Evolutionary conservation across 2,797 vertebrate species (phyloP).

Genomic region (Vespertilio murinus): DNA sequence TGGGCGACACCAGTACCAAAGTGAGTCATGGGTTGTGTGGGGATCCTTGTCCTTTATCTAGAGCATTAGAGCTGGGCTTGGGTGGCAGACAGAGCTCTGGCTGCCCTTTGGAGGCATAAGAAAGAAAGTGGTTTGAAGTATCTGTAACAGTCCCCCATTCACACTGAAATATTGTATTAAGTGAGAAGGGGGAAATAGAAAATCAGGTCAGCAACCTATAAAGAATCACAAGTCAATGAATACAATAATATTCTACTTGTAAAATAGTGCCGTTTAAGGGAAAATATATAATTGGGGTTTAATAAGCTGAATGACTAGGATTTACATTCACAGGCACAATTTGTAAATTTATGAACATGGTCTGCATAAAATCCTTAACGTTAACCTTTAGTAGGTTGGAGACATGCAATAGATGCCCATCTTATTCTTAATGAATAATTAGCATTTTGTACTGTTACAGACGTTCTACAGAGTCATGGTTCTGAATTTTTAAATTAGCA

Average conservation of each 20-base stretch:
- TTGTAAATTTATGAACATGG: conserved; percentile 34
- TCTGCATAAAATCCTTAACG: conserved; percentile 55
- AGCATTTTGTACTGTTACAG: conserved; percentile 13
- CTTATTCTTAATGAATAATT: conserved; percentile 44
- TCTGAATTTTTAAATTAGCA: conserved; percentile 50
- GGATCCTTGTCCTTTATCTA: background rate
- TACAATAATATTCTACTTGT: conserved; percentile 37
- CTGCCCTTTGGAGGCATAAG: background rate
- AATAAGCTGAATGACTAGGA: conserved; percentile 26
- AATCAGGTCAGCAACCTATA: background rate
- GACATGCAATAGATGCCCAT: background rate
- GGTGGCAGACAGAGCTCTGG: background rate
- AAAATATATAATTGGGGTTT: conserved; percentile 49
- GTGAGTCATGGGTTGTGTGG: background rate
- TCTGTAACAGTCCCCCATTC: background rate
- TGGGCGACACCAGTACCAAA: background rate
- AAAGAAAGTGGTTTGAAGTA: background rate
- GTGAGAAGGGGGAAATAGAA: background rate
- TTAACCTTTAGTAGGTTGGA: conserved; percentile 58
- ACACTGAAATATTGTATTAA: background rate
- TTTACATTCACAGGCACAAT: conserved; percentile 48
- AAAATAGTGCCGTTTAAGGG: conserved; percentile 37
- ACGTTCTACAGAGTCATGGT: background rate
- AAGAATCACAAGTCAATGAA: conserved; percentile 30
- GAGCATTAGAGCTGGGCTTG: background rate